These are phyloP conservation scores for Corythornis cristatus DNA, from an alignment of 2,113 vertebrate genomes.

Conservation along the genomic window DNA sequence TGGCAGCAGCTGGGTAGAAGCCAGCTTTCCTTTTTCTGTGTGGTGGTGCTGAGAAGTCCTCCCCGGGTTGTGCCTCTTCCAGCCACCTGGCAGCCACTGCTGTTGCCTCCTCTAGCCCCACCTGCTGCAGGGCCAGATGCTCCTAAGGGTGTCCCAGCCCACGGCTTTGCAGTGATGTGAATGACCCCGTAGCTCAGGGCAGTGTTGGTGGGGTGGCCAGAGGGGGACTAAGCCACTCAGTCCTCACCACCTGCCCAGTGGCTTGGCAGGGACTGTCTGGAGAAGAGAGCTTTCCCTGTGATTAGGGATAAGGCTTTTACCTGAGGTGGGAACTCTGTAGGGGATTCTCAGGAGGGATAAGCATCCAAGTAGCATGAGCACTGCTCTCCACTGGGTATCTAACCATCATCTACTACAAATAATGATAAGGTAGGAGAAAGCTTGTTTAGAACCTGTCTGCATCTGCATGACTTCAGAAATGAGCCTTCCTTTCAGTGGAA, in stretches of 20 bases:
- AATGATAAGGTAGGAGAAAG: neutral
- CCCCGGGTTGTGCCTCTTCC: neutral
- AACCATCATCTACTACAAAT: neutral
- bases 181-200: neutral
- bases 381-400: neutral
- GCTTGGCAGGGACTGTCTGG: neutral
- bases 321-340: neutral
- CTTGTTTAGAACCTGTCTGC: neutral
- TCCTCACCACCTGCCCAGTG: neutral
- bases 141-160: neutral
- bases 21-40: neutral
- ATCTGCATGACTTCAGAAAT: neutral
- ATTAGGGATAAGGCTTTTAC: neutral
- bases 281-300: neutral
- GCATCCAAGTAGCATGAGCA: neutral
- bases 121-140: accelerated
- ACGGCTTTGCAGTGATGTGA: neutral
- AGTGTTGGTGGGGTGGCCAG: neutral
- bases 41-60: neutral
- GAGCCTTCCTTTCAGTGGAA: neutral
- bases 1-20: neutral
- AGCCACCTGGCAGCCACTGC: accelerated
- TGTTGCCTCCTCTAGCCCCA: neutral
- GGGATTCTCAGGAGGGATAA: neutral
- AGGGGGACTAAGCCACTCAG: neutral